Conservation (phyloP, 2,113 vertebrate genomes). For the Lophius piscatorius region DNA sequence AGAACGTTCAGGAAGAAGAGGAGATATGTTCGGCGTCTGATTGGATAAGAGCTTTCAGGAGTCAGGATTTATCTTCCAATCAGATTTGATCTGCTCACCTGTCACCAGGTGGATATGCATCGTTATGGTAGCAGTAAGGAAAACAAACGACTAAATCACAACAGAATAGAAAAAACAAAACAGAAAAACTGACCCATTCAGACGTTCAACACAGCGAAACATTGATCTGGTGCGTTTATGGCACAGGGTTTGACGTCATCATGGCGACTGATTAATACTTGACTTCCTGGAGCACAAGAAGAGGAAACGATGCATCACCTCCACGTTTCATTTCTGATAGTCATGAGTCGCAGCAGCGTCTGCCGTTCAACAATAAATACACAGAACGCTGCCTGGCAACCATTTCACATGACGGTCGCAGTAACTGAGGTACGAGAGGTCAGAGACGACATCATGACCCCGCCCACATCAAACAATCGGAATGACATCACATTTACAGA, state of each 20-base stretch:
- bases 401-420: no score
- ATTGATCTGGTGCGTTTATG: slow-evolving; percentile 55
- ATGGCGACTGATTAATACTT: slow-evolving; percentile 32
- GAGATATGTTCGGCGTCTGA: slow-evolving; percentile 40
- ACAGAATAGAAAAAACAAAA: slow-evolving; percentile 31
- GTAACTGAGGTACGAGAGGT: no score
- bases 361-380: no score
- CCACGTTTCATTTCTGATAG: not conserved
- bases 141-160: slow-evolving; percentile 22
- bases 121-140: slow-evolving; percentile 30
- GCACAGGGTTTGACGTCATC: slow-evolving; percentile 38
- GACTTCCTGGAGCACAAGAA: not conserved
- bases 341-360: no score
- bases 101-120: slow-evolving; percentile 8
- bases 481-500: no score
- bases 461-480: no score
- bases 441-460: no score
- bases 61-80: slow-evolving; percentile 48
- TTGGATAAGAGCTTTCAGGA: slow-evolving; percentile 63
- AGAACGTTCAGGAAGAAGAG: slow-evolving; percentile 20
- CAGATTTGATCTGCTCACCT: slow-evolving; percentile 41
- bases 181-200: slow-evolving; percentile 29
- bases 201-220: slow-evolving; percentile 7
- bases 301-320: slow-evolving; percentile 12
- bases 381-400: no score